Evolutionary conservation across 2,888 invertebrate genomes (phyloP).

Genomic region (Eilema caniola): DNA sequence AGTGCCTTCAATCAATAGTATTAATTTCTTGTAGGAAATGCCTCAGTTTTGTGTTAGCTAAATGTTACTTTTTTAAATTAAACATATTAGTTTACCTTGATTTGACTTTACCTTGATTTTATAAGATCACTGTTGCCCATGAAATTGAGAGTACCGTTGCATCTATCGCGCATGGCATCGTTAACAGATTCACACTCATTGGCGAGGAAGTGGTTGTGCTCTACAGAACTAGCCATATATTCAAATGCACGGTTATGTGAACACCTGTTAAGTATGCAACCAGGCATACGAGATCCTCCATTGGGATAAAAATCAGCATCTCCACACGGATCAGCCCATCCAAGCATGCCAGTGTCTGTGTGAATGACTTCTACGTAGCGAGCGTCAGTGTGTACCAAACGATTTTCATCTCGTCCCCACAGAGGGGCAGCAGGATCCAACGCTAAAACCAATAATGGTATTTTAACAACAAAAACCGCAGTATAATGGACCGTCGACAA

Average conservation of each 20-base stretch:
- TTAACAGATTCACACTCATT: slow-evolving; percentile 59
- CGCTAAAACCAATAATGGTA: slow-evolving; percentile 51
- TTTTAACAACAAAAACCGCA: neutral
- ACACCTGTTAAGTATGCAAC: slow-evolving; percentile 66
- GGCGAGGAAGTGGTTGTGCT: slow-evolving; percentile 62
- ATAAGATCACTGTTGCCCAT: slow-evolving; percentile 69
- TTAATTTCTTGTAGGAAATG: no score
- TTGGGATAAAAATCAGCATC: slow-evolving; percentile 76
- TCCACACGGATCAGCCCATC: slow-evolving; percentile 64
- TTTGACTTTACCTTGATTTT: slow-evolving; percentile 67
- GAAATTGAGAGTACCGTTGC: slow-evolving; percentile 55
- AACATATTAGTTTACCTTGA: no score
- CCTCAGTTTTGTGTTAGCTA: neutral
- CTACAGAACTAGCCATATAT: slow-evolving; percentile 69
- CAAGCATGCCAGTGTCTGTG: slow-evolving; percentile 67
- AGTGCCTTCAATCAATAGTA: no score
- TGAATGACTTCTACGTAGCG: slow-evolving; percentile 79
- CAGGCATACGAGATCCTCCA: slow-evolving; percentile 71
- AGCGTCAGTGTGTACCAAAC: slow-evolving; percentile 62
- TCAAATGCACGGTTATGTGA: slow-evolving; percentile 68
- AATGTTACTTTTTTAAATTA: no score
- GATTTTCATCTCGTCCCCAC: slow-evolving; percentile 61
- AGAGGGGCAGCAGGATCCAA: slow-evolving; percentile 78
- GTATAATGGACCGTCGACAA: neutral
- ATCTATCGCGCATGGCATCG: slow-evolving; percentile 58